These are phyloP conservation scores for Vulpes ferrilata DNA, from an alignment of 2,113 vertebrate species.

Conservation along the genomic window DNA sequence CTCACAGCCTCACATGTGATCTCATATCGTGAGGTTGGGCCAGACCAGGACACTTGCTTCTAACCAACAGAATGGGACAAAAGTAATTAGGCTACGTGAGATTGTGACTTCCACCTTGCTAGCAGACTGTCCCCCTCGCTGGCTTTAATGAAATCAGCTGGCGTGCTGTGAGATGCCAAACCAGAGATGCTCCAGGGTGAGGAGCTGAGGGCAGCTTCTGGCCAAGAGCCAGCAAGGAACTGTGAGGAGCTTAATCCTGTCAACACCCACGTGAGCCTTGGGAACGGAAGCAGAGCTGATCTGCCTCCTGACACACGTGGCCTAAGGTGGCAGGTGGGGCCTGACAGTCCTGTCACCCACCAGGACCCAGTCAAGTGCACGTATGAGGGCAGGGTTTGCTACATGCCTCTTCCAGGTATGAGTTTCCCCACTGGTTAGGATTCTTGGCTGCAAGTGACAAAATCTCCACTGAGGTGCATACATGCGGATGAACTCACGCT, in stretches of 20 bases:
- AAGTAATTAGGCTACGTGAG: fast-evolving
- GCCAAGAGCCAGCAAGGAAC: neutral
- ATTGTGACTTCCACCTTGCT: fast-evolving
- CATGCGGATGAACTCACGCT: neutral
- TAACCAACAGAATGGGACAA: neutral
- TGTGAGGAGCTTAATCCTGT: neutral
- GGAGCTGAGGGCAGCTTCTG: neutral
- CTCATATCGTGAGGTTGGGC: neutral
- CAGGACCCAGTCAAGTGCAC: too few relatives aligned
- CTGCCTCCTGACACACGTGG: fast-evolving
- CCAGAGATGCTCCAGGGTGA: fast-evolving
- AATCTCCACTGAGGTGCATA: neutral
- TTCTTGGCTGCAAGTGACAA: neutral
- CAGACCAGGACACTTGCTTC: too few relatives aligned
- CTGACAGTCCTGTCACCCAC: neutral
- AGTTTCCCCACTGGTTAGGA: neutral
- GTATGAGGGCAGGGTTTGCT: fast-evolving
- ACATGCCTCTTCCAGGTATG: fast-evolving
- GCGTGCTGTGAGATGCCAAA: neutral
- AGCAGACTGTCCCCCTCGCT: neutral
- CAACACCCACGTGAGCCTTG: neutral
- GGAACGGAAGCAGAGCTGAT: neutral
- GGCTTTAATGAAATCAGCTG: neutral
- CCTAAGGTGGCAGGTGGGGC: fast-evolving
- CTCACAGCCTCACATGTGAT: neutral